phyloP scores from a whole-genome alignment of 1,140 invertebrate species.

The Pararge aegeria region DNA sequence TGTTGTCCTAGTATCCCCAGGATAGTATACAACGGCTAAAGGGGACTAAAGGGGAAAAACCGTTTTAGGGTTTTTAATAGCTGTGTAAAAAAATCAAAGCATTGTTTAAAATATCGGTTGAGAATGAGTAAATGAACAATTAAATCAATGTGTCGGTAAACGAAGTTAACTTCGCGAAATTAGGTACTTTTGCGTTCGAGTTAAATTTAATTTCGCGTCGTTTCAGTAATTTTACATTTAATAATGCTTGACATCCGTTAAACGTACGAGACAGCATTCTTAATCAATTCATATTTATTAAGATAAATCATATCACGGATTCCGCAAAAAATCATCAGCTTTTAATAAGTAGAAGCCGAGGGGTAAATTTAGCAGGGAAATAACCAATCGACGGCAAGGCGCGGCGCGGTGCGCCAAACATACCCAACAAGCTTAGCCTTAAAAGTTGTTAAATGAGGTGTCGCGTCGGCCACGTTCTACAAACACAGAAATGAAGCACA shows the following conservation, averaged over 20 bases:
- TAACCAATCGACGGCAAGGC: not conserved
- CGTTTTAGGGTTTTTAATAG: no score
- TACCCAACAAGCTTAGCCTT: not conserved
- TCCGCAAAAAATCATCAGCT: not conserved
- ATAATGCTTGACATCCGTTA: not conserved
- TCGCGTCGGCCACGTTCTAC: not conserved
- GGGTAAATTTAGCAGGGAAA: not conserved
- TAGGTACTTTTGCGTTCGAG: not conserved
- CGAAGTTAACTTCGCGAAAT: no score
- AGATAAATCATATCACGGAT: not conserved
- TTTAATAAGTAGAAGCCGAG: not conserved
- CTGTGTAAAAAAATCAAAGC: no score
- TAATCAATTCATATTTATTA: not conserved
- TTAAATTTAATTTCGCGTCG: not conserved
- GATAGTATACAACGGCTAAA: no score
- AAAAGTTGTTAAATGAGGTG: not conserved
- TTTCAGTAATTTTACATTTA: not conserved
- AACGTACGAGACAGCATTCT: not conserved
- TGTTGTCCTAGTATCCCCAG: no score
- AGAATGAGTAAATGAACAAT: no score
- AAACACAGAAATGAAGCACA: not conserved
- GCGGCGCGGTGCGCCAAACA: no score
- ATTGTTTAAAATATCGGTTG: no score
- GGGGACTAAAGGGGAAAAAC: no score
- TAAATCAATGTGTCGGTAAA: no score